Conservation (phyloP, 2,797 vertebrate genomes). For the Myotis findleyi region DNA sequence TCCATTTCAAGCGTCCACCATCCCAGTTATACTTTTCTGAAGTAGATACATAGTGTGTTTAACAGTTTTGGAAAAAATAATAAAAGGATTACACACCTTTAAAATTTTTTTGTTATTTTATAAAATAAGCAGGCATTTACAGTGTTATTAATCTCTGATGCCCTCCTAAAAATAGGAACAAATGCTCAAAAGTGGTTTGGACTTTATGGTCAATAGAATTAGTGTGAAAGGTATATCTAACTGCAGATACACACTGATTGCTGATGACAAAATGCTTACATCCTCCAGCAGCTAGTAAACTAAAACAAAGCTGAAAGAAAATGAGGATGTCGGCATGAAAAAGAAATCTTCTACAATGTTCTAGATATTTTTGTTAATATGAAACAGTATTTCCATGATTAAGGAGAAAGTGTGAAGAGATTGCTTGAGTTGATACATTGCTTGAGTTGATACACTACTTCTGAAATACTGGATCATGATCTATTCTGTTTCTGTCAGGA, state of each 20-base stretch:
- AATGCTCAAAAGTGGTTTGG: neutral
- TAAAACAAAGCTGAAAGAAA: conserved; percentile 3
- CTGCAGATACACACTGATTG: neutral
- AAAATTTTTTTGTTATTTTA: neutral
- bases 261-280: neutral
- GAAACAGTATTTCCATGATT: neutral
- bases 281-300: neutral
- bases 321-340: neutral
- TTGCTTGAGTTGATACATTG: neutral
- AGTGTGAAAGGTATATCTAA: neutral
- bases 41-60: neutral
- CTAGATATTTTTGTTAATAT: neutral
- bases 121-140: neutral
- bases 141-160: neutral
- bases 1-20: neutral
- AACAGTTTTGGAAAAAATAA: neutral
- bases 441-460: neutral
- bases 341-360: neutral
- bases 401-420: neutral
- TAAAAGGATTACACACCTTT: neutral
- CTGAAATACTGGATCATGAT: neutral
- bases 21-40: neutral
- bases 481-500: neutral
- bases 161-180: neutral
- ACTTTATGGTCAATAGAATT: neutral